Evolutionary conservation across 2,888 invertebrate genomes (phyloP).

Genomic region (Arge pagana): DNA sequence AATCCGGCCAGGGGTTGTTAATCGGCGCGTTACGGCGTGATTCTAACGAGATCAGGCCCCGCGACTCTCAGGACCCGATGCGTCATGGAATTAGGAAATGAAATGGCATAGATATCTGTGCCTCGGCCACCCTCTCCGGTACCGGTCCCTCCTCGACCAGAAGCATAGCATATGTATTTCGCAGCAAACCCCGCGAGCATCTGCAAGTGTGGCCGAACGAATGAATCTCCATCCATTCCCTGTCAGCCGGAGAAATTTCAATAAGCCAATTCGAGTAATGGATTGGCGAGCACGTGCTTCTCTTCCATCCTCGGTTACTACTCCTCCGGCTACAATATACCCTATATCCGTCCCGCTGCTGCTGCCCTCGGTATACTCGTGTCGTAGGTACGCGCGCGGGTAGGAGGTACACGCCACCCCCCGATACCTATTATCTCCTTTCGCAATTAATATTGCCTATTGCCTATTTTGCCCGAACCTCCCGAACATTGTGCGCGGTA

Average conservation of each 20-base stretch:
- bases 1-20: neutral
- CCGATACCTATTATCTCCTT: too few species aligned
- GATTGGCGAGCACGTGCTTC: slow-evolving; percentile 43
- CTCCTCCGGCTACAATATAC: too few species aligned
- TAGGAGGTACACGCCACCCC: too few species aligned
- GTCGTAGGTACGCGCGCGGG: too few species aligned
- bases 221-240: slow-evolving; percentile 55
- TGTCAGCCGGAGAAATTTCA: slow-evolving; percentile 54
- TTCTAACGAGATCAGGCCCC: neutral
- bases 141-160: slow-evolving; percentile 3
- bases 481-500: too few species aligned
- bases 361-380: too few species aligned
- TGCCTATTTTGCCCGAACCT: too few species aligned
- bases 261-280: slow-evolving; percentile 58
- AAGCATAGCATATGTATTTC: slow-evolving; percentile 29
- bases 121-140: slow-evolving; percentile 5
- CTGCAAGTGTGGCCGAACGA: slow-evolving; percentile 50
- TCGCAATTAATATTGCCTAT: too few species aligned
- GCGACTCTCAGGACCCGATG: slow-evolving; percentile 17
- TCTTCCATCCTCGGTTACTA: neutral
- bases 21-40: neutral
- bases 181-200: slow-evolving; percentile 31
- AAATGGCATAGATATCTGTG: slow-evolving; percentile 39
- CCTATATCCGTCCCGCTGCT: slow-evolving; percentile 3
- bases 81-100: slow-evolving; percentile 39